phyloP scores from a whole-genome alignment of 2,797 vertebrate genomes.

The Garrulus glandarius region DNA sequence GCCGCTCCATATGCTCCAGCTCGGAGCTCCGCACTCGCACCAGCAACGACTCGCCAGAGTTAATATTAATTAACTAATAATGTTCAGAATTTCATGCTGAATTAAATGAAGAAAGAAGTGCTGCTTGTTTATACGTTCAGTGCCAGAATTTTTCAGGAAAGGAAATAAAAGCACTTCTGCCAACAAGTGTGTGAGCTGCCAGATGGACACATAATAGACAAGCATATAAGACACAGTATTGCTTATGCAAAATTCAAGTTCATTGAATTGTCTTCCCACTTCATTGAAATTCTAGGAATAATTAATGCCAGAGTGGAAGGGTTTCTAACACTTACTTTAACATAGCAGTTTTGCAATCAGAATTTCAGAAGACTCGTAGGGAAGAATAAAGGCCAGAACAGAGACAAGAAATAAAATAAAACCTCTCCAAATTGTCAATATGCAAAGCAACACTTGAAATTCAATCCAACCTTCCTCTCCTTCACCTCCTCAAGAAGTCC shows the following conservation, averaged over 20 bases:
- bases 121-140: constrained; percentile 7
- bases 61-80: constrained; percentile 33
- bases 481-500: not conserved
- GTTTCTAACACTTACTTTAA: not conserved
- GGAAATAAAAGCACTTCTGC: constrained; percentile 32
- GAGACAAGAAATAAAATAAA: not conserved
- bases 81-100: not conserved
- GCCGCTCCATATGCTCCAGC: not conserved
- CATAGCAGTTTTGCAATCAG: not conserved
- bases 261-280: not conserved
- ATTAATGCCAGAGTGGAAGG: not conserved
- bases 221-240: not conserved
- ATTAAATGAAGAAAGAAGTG: constrained; percentile 11
- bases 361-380: not conserved
- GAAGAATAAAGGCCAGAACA: not conserved
- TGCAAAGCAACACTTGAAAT: not conserved
- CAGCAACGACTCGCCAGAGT: not conserved
- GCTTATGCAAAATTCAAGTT: constrained; percentile 1
- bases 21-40: accelerated
- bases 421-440: not conserved
- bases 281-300: constrained; percentile 17
- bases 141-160: constrained; percentile 40
- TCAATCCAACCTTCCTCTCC: not conserved
- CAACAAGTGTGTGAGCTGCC: constrained; percentile 23
- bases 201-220: constrained; percentile 17